Evolutionary conservation across 2,113 vertebrate species (phyloP).

Genomic region (Uropsilus gracilis): DNA sequence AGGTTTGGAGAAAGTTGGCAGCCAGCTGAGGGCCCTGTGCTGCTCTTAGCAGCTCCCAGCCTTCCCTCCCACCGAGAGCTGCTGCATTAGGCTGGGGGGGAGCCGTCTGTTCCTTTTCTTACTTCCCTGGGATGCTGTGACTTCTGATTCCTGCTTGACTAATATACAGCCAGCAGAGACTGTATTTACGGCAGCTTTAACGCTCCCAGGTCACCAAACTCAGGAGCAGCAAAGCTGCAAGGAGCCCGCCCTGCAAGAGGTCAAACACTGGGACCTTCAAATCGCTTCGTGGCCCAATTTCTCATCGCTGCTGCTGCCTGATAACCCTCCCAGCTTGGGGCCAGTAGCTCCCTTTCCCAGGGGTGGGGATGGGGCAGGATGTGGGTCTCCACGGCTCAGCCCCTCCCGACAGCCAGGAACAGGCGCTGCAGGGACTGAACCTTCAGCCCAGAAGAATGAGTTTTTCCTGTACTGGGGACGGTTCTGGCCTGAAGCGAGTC

Average conservation of each 20-base stretch:
- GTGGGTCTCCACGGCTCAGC: not conserved
- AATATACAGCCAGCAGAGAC: conserved; percentile 72
- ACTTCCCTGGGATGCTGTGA: conserved; percentile 61
- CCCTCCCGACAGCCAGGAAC: not conserved
- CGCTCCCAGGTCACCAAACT: conserved; percentile 76
- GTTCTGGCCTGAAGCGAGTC: not conserved
- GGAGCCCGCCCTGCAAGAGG: conserved; percentile 73
- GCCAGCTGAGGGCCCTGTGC: conserved; percentile 2
- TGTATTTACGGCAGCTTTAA: conserved; percentile 76
- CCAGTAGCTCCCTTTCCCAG: conserved; percentile 8
- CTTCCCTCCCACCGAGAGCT: conserved; percentile 37
- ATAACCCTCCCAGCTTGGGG: conserved; percentile 64
- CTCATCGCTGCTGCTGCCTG: conserved; percentile 65
- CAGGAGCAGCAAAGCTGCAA: conserved; percentile 63
- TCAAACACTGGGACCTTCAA: conserved; percentile 77
- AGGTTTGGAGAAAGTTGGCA: conserved; percentile 50
- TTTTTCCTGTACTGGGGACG: not conserved
- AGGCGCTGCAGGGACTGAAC: not conserved
- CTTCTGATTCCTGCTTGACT: conserved; percentile 77
- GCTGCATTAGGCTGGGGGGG: conserved; percentile 31
- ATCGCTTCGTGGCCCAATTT: conserved; percentile 78
- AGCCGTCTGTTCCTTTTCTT: conserved; percentile 54
- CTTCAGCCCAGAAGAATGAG: not conserved
- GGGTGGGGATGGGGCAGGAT: not conserved
- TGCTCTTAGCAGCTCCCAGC: conserved; percentile 32